Evolutionary conservation across 2,888 invertebrate genomes (phyloP).

Genomic region (Zygothrica quintamaculata): DNA sequence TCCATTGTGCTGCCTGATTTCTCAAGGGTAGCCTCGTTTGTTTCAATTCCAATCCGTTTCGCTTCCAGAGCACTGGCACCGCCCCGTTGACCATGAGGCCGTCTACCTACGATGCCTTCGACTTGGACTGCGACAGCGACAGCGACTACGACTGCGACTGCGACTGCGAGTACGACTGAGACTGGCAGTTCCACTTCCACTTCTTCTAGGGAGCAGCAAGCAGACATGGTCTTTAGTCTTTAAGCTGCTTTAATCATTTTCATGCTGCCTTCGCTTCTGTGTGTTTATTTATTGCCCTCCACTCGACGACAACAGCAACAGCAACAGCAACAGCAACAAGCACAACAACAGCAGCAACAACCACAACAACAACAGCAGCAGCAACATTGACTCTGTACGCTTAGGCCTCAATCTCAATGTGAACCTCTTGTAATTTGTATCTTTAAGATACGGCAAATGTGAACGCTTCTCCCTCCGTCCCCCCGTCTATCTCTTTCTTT

Average conservation of each 20-base stretch:
- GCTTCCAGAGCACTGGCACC: conserved; percentile 43
- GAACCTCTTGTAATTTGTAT: conserved; percentile 77
- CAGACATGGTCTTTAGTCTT: conserved; percentile 75
- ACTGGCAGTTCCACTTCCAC: conserved; percentile 43
- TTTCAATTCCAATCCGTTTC: conserved; percentile 52
- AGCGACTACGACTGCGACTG: conserved; percentile 14
- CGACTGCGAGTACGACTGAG: conserved; percentile 32
- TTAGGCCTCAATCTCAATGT: conserved; percentile 78
- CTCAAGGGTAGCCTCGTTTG: conserved; percentile 59
- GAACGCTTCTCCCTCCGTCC: conserved; percentile 37
- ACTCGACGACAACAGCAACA: conserved; percentile 48
- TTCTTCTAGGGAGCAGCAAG: conserved; percentile 10
- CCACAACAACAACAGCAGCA: conserved; percentile 6
- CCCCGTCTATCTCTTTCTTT: conserved; percentile 28
- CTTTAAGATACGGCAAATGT: conserved; percentile 72
- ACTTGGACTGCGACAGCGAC: neutral
- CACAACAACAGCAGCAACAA: conserved; percentile 6
- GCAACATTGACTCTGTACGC: conserved; percentile 31
- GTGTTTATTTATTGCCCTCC: conserved; percentile 69
- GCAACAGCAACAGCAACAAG: neutral
- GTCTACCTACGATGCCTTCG: conserved; percentile 48
- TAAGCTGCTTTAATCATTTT: conserved; percentile 78
- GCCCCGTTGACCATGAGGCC: conserved; percentile 73
- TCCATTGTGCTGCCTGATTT: conserved; percentile 28
- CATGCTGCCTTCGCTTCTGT: conserved; percentile 67